phyloP scores from a whole-genome alignment of 2,888 invertebrate species.

The Drosophila neonasuta region DNA sequence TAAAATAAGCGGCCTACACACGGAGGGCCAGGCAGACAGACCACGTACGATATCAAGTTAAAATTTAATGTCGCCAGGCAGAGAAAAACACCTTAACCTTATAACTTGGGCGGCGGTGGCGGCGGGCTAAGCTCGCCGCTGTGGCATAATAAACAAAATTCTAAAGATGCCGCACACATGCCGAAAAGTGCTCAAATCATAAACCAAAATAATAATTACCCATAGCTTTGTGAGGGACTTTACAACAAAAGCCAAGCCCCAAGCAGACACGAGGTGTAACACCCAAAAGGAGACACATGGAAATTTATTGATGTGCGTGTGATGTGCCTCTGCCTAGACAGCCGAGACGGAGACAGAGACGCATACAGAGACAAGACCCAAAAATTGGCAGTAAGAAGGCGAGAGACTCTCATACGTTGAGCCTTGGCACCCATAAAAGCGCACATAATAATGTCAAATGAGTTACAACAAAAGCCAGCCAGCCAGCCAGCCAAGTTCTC shows the following conservation, averaged over 20 bases:
- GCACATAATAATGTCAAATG: constrained; percentile 79
- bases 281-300: constrained; percentile 50
- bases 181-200: constrained; percentile 66
- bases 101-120: too few relatives aligned
- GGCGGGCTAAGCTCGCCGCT: constrained; percentile 49
- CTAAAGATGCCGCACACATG: constrained; percentile 57
- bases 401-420: constrained; percentile 53
- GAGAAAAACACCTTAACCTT: constrained; percentile 48
- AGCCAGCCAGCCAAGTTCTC: constrained; percentile 8
- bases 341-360: constrained; percentile 30
- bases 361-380: constrained; percentile 19
- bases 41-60: constrained; percentile 53
- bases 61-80: constrained; percentile 62
- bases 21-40: constrained; percentile 12
- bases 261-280: constrained; percentile 16
- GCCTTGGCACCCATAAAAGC: constrained; percentile 75
- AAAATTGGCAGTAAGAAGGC: constrained; percentile 45
- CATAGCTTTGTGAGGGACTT: constrained; percentile 63
- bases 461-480: constrained; percentile 73
- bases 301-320: constrained; percentile 74
- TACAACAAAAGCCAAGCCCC: constrained; percentile 61
- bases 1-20: constrained; percentile 68
- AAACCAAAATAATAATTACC: constrained; percentile 78
- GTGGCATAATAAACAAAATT: constrained; percentile 70
- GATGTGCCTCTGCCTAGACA: constrained; percentile 69